Percentiles rank a stretch among this genome's conserved stretches.
phyloP scores from a whole-genome alignment of 2,888 invertebrate genomes.

The Amorpha juglandis region DNA sequence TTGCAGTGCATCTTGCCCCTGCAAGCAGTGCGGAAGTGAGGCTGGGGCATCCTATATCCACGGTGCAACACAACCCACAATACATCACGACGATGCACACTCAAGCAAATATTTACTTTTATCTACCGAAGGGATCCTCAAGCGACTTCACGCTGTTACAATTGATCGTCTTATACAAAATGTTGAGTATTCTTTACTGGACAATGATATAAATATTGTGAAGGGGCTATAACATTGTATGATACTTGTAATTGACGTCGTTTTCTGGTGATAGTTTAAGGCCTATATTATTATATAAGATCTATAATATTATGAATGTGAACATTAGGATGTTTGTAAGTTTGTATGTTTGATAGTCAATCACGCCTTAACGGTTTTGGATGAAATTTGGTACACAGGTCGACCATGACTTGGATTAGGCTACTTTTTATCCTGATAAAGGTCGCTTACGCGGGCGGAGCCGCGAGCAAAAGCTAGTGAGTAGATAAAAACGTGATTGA shows the following conservation, averaged over 20 bases:
- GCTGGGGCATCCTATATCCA: conserved; percentile 75
- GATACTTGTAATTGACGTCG: neutral
- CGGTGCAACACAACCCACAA: conserved; percentile 15
- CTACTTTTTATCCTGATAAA: too few species aligned
- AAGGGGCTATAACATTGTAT: neutral
- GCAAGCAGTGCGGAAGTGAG: conserved; percentile 98
- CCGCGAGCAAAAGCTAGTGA: too few species aligned
- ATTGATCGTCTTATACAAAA: conserved; percentile 6
- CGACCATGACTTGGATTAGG: too few species aligned
- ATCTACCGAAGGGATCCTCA: conserved; percentile 11
- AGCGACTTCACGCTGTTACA: conserved; percentile 11
- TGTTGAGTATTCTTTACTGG: conserved; percentile 4
- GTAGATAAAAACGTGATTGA: too few species aligned
- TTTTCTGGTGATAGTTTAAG: neutral
- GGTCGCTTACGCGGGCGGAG: too few species aligned
- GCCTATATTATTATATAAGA: too few species aligned
- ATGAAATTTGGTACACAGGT: too few species aligned
- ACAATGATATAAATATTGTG: neutral
- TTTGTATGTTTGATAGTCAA: too few species aligned
- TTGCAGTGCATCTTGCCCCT: conserved; percentile 94
- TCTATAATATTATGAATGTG: too few species aligned
- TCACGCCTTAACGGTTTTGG: too few species aligned
- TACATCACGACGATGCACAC: conserved; percentile 4
- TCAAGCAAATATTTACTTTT: conserved; percentile 19
- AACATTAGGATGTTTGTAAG: too few species aligned